Conservation (phyloP, 2,113 vertebrate genomes). For the Hippocampus guttulatus region DNA sequence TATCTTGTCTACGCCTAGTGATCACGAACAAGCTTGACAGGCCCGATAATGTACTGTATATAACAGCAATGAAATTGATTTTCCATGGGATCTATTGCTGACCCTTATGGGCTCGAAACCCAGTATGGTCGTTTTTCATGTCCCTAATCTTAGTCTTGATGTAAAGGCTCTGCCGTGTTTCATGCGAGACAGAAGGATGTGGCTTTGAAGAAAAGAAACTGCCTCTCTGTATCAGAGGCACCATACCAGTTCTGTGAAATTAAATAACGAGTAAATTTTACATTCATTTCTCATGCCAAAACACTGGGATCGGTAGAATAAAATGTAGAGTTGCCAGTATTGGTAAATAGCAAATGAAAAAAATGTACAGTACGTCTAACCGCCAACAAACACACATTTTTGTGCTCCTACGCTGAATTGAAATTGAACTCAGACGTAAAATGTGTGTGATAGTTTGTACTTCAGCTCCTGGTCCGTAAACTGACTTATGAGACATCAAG, state of each 20-base stretch:
- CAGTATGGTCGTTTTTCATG: constrained; percentile 12
- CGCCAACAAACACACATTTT: constrained; percentile 1
- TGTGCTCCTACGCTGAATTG: constrained; percentile 42
- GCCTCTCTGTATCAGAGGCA: constrained; percentile 10
- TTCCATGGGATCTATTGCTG: constrained; percentile 37
- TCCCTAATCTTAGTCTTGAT: constrained; percentile 13
- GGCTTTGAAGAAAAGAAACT: constrained; percentile 15
- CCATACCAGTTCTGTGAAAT: constrained; percentile 2
- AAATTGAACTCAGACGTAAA: constrained; percentile 41
- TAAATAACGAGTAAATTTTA: constrained; percentile 4
- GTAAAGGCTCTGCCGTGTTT: constrained; percentile 45
- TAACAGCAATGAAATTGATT: constrained; percentile 47
- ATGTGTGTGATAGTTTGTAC: constrained; percentile 29
- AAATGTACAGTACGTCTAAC: not conserved
- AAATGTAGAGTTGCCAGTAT: constrained; percentile 21
- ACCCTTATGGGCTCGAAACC: constrained; percentile 41
- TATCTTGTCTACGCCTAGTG: constrained; percentile 3
- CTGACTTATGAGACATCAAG: constrained; percentile 26
- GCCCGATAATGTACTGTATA: constrained; percentile 25
- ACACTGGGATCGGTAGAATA: not conserved
- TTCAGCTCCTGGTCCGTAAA: constrained; percentile 33
- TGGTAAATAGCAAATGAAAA: constrained; percentile 15
- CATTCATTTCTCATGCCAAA: constrained; percentile 10
- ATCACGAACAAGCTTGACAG: constrained; percentile 43
- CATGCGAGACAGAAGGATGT: constrained; percentile 45